Evolutionary conservation across 2,797 vertebrate genomes (phyloP), one percentile per base, ranked within the genome.

Genomic region (Platalea minor): DNA sequence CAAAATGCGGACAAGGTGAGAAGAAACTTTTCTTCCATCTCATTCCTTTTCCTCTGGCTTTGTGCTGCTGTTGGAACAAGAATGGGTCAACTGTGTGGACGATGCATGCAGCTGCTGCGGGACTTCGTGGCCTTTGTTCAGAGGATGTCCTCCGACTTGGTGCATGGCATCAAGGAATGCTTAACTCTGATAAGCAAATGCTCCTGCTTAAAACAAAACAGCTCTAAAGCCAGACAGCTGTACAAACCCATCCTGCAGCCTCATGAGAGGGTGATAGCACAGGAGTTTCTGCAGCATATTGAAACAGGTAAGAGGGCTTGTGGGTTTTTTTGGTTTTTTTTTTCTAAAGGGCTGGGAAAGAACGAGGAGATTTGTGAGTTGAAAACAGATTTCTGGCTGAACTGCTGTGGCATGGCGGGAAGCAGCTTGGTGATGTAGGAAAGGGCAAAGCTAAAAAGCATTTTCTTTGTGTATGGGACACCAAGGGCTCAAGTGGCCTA

Each of bases 1-100:
- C 53, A 76, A 72, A 92, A 81, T 26, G 56, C 1, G 1, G 41
- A 28, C 21, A 46, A 85, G 48, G 25, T 90, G 48, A 70, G 81
- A 78, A 84, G 70, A 88, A 87, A 21, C 17, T 50, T 64, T 39
- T 51, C 23, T 57, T 80, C 18, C 17, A 7, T 69, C 35, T 61
- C 29, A 24, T 70, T 81, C 20, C 9, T 77, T 82, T 63, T 79
- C 41, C 17, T 81, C 37, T 63, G 26, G 31, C 17, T 87, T 86
- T 73, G 48, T 54, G 29, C 60, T 82, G 63, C 68, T 43, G 12
- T 25, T 82, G 84, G 78, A 88, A 68, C 26, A 91, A 98, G 93
- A 57, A 97, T 98, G 94, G 97, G 95, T 31, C 97, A 96, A 5
- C 94, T 98, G 4, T 98, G 98, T 88, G 96, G 97, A 13, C 91